These are phyloP conservation scores for Cancer borealis DNA, from an alignment of 2,888 invertebrate genomes.

Conservation along the genomic window DNA sequence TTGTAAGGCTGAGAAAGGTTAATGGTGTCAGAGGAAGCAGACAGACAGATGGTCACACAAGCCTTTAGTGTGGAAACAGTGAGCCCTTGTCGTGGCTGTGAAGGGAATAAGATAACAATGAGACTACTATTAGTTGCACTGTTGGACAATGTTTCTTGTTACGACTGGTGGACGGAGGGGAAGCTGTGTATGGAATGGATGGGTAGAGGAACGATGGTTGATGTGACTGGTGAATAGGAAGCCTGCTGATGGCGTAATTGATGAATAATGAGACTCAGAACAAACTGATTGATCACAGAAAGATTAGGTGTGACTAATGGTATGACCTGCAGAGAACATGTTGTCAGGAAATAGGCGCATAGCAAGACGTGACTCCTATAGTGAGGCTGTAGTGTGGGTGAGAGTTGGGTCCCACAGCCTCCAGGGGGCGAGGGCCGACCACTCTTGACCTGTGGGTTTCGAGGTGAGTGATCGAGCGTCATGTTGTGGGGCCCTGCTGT, in stretches of 20 bases:
- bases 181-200: not conserved
- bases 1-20: not conserved
- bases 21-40: not conserved
- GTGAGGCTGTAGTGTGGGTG: not conserved
- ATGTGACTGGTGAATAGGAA: not conserved
- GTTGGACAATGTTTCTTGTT: not conserved
- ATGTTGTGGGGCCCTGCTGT: conserved; percentile 10
- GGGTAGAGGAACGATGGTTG: not conserved
- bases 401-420: not conserved
- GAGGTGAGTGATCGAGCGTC: conserved; percentile 2
- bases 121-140: not conserved
- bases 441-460: not conserved
- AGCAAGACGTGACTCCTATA: not conserved
- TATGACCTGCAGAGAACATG: not conserved
- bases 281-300: not conserved
- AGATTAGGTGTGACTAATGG: not conserved
- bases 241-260: not conserved
- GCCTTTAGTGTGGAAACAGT: not conserved
- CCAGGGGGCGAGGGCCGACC: not conserved
- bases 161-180: not conserved
- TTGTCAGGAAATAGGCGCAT: not conserved
- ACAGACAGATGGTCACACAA: not conserved
- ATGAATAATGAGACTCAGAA: not conserved
- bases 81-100: not conserved
- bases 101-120: not conserved